These are phyloP conservation scores for Nomada hirtipes DNA, from an alignment of 2,888 invertebrate genomes.

Conservation along the genomic window DNA sequence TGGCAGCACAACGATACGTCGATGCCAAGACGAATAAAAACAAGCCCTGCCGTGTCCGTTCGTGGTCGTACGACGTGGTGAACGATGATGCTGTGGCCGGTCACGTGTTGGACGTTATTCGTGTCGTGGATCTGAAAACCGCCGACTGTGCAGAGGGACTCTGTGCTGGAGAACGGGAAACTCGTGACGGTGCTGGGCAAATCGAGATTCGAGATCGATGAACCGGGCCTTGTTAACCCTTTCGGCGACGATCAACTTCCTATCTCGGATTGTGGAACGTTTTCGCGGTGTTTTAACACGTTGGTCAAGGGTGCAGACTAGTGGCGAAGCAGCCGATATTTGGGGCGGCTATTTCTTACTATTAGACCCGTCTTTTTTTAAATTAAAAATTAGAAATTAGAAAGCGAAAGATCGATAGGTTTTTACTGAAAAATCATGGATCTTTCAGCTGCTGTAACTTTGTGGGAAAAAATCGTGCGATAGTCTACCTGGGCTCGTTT, in stretches of 20 bases:
- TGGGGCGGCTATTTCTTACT: background rate
- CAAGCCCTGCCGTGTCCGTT: conserved; percentile 32
- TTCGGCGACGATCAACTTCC: conserved; percentile 11
- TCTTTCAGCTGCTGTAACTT: no score
- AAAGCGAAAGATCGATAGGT: no score
- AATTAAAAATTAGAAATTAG: no score
- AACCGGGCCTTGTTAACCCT: conserved; percentile 27
- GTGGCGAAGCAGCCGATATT: background rate
- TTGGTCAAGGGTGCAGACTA: background rate
- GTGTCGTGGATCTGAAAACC: conserved; percentile 51
- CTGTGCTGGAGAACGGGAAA: conserved; percentile 22
- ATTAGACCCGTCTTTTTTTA: background rate
- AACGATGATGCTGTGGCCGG: conserved; percentile 44
- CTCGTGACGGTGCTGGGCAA: conserved; percentile 34
- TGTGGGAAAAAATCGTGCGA: no score
- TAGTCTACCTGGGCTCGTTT: no score
- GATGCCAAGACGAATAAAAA: conserved; percentile 45
- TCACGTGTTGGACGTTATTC: conserved; percentile 51
- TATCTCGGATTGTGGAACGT: conserved; percentile 2
- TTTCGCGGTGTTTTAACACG: conserved; percentile 4
- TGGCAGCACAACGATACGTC: conserved; percentile 14
- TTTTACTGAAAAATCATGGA: no score
- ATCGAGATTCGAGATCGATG: conserved; percentile 32
- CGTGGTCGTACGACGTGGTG: conserved; percentile 28
- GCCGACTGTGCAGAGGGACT: background rate